These are phyloP conservation scores for Aurelia coerulea DNA, from an alignment of 30 jellyfish, hydroid and myxozoan species.

Conservation along the genomic window DNA sequence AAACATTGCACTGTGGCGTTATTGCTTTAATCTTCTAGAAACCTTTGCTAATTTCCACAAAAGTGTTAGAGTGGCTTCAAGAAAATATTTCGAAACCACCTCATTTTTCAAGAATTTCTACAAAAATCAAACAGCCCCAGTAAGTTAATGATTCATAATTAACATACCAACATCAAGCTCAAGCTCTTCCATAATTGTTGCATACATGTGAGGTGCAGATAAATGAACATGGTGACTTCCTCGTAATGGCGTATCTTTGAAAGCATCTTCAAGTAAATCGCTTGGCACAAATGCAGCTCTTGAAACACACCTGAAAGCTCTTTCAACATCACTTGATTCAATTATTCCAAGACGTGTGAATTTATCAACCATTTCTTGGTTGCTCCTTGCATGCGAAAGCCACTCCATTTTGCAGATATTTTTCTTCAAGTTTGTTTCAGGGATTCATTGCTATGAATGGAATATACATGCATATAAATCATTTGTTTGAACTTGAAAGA, in stretches of 20 bases:
- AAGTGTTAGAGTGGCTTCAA: no score
- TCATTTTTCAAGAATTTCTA: no score
- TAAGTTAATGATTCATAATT: not conserved
- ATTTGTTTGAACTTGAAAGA: no score
- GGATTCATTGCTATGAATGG: no score
- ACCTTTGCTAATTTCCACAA: no score
- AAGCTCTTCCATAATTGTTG: conserved; percentile 89
- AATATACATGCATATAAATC: no score
- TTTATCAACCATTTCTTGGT: conserved; percentile 94
- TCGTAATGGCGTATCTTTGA: conserved; percentile 88
- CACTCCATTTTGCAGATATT: conserved; percentile 61
- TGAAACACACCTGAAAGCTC: conserved; percentile 95
- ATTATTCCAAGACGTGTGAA: conserved; percentile 86
- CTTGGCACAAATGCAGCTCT: conserved; percentile 99
- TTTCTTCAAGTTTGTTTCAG: no score
- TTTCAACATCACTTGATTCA: conserved; percentile 88
- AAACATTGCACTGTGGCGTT: no score
- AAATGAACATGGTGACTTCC: conserved; percentile 93
- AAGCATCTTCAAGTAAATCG: conserved; percentile 80
- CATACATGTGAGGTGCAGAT: conserved; percentile 99
- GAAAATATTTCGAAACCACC: no score
- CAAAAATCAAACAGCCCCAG: no score
- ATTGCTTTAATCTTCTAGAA: no score
- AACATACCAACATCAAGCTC: conserved; percentile 94
- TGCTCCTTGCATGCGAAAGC: conserved; percentile 60